Base-by-base conservation (phyloP, 1,140 invertebrate species). In the Aphelenchoides avenae region DNA sequence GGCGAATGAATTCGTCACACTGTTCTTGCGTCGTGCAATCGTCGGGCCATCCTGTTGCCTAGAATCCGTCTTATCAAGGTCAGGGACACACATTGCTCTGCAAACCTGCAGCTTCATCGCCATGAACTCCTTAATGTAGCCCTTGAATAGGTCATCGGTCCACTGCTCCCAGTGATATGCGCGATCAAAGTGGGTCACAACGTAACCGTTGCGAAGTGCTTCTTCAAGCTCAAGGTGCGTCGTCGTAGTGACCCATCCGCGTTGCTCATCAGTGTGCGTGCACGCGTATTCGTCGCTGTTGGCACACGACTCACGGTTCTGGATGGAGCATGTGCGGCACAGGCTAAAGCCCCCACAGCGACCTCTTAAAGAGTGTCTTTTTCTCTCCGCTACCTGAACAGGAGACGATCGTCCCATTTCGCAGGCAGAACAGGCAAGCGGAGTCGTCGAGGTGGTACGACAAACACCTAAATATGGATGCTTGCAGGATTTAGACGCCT, bases 41-140 rank as follows among this genome's bases (percentile, higher is more conserved):
- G 2, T 48, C 26, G 3, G 46, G 46, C 22, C 30, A 48, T 34
- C 46, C 46, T 22, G 27, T 48, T 13, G 46, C 46, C 5, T n/a
- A n/a, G n/a, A n/a, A n/a, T n/a, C n/a, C n/a, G n/a, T n/a, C n/a
- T n/a, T n/a, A n/a, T n/a, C n/a, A n/a, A n/a, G n/a, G n/a, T n/a
- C n/a, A n/a, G n/a, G n/a, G n/a, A n/a, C n/a, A n/a, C n/a, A n/a
- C n/a, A n/a, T n/a, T n/a, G n/a, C n/a, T n/a, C n/a, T n/a, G n/a
- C n/a, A n/a, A n/a, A n/a, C n/a, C n/a, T 48, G 46, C 20, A 40
- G 30, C 42, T 48, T 48, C 46, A 48, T 48, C 11, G 9, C 9
- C 46, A 48, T 48, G 5, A 48, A 48, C 15, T 48, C 46, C 0
- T 27, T 20, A 1, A 48, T n/a, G 5, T 48, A 48, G 9, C 46